Conservation (phyloP, 2,113 vertebrate species). For the Bathybates hornii region DNA sequence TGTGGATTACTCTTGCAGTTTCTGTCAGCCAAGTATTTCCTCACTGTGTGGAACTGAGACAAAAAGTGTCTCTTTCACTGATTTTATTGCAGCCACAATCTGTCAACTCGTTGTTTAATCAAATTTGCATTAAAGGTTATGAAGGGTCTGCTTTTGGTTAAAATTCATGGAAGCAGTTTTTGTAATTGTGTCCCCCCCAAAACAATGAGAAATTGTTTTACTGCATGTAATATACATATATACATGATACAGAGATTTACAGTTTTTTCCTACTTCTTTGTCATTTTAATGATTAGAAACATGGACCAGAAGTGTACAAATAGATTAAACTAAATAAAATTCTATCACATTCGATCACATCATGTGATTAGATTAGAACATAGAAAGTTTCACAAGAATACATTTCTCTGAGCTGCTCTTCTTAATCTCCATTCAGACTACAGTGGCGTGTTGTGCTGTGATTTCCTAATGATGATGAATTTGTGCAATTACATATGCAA, state of each 20-base stretch:
- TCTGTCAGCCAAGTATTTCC: slow-evolving; percentile 11
- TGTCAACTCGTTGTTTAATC: slow-evolving; percentile 20
- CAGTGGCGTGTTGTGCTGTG: not conserved
- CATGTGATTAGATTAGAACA: not conserved
- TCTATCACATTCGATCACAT: not conserved
- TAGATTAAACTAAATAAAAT: not conserved
- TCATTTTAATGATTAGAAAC: not conserved
- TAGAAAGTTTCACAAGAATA: not conserved
- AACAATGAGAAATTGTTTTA: not conserved
- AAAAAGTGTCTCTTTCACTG: not conserved
- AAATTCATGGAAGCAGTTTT: not conserved
- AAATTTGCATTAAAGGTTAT: slow-evolving; percentile 1
- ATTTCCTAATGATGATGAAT: slow-evolving; percentile 35
- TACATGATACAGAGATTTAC: not conserved
- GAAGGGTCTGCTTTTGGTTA: not conserved
- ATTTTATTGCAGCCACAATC: slow-evolving; percentile 3
- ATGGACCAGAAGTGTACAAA: not conserved
- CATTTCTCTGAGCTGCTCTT: not conserved
- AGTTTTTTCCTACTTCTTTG: not conserved
- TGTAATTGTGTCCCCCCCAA: not conserved
- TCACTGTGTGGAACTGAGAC: slow-evolving; percentile 5
- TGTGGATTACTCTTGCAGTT: not conserved
- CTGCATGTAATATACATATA: not conserved
- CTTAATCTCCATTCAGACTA: slow-evolving; percentile 11
- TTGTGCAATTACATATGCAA: slow-evolving; percentile 36